A percentile compares a stretch with the other conserved stretches of the same genome.
Conservation (phyloP, 2,797 vertebrate genomes). For the Danio jaintianensis region DNA sequence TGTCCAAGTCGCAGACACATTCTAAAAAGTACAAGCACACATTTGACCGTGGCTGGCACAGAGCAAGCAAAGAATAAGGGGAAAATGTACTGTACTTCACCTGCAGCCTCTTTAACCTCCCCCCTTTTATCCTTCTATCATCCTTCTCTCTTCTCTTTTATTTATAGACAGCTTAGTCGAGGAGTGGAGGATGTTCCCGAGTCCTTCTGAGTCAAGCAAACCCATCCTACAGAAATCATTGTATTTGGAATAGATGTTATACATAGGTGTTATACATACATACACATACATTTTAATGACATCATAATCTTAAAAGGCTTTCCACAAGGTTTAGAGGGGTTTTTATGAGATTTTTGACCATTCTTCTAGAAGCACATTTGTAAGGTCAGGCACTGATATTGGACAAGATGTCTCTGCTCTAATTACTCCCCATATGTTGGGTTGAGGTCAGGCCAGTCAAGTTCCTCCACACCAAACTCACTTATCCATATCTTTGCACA, state of each 20-base stretch:
- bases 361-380: too few relatives aligned
- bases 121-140: constrained; percentile 62
- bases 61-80: constrained; percentile 64
- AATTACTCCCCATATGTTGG: too few relatives aligned
- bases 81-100: constrained; percentile 28
- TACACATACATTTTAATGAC: too few relatives aligned
- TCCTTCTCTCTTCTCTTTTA: constrained; percentile 72
- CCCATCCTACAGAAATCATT: neutral
- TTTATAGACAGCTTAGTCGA: constrained; percentile 77
- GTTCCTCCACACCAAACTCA: too few relatives aligned
- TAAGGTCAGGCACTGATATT: too few relatives aligned
- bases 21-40: constrained; percentile 4
- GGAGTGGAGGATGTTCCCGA: constrained; percentile 23
- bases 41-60: constrained; percentile 51
- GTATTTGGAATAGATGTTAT: neutral
- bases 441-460: too few relatives aligned
- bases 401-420: too few relatives aligned
- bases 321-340: too few relatives aligned
- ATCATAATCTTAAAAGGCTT: too few relatives aligned
- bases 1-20: constrained; percentile 49
- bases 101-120: constrained; percentile 60
- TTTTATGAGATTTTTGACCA: too few relatives aligned
- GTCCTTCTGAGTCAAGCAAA: neutral
- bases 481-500: too few relatives aligned
- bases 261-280: too few relatives aligned